Evolutionary conservation across 2,113 vertebrate species (phyloP).

Genomic region (Bubo blakistoni): DNA sequence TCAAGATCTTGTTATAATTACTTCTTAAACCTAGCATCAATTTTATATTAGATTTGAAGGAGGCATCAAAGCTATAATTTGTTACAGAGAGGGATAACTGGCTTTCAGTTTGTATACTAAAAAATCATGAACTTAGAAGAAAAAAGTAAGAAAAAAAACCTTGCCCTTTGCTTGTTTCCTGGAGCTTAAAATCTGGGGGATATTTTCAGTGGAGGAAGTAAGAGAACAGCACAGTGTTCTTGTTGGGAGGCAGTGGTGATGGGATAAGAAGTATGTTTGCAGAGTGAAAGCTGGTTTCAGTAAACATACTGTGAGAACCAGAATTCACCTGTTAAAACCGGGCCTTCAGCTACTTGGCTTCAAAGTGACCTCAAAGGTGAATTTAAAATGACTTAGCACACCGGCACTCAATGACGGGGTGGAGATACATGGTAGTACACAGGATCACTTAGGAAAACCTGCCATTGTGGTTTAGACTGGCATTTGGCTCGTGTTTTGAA

Average conservation of each 20-base stretch:
- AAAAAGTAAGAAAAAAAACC: neutral
- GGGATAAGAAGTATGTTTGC: neutral
- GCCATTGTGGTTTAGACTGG: neutral
- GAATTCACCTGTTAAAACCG: slow-evolving; percentile 43
- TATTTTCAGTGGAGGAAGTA: neutral
- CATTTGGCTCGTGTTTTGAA: slow-evolving; percentile 1
- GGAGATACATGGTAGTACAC: neutral
- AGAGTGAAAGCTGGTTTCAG: neutral
- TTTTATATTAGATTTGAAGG: neutral
- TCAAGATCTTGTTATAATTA: neutral
- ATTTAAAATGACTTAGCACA: neutral
- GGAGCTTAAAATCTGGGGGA: neutral
- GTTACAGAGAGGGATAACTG: neutral
- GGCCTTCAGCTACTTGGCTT: slow-evolving; percentile 39
- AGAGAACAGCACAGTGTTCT: neutral
- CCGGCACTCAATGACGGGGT: accelerated
- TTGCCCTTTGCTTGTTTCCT: neutral
- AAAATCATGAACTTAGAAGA: neutral
- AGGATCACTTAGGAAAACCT: neutral
- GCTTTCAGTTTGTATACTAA: neutral
- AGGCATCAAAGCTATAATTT: neutral
- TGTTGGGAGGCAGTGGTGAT: neutral
- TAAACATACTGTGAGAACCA: slow-evolving; percentile 31
- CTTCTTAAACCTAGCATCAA: neutral
- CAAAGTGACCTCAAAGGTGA: slow-evolving; percentile 47